Base-by-base conservation (phyloP, 1,140 invertebrate genomes). In the Bombus cullumanus region DNA sequence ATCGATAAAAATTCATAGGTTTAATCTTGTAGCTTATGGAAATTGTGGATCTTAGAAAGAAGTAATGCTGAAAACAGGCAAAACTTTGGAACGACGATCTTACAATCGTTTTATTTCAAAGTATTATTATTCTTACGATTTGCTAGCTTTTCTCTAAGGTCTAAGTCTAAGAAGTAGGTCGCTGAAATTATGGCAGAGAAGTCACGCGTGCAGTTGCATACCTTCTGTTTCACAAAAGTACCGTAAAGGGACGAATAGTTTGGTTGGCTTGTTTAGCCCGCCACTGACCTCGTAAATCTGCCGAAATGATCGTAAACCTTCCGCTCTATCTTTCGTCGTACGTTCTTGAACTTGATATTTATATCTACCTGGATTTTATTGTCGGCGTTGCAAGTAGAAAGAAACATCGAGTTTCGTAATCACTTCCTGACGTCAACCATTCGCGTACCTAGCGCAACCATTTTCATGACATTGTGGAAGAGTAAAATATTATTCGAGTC, bases 291-390 rank as follows among this genome's bases (percentile, higher is more conserved):
- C 76, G 76, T 84, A 84, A 80, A 85, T 72, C 53, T 25, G 28
- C 39, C n/a, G 68, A 80, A 72, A 73, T 80, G 57, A 84, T 47
- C 76, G 68, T 39, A 25, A 80, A 57, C 6, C 28, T 39, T 3
- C 22, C 39, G n/a, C 4, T 73, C 57, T 41, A 31, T 69, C 74
- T 31, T 68, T 43, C 43, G 13, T 22, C 41, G 41, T 47, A 8
- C 25, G 47, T 6, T 68, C 77, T 47, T 79, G 83, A 85, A 80
- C 83, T 80, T 85, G 77, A 80, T 85, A 85, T 57, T 57, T 72
- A 73, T 53, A 41, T 41, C 66, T 84, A 72, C 76, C 83, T 80
- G 83, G 28, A 72, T 72, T 80, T 80, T 80, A 85, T 80, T 72
- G 77, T 53, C 68, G 34, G 22, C 25, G 34, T 0, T 53, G 1